phyloP scores from a whole-genome alignment of 2,888 invertebrate genomes.

The Trichogramma evanescens region DNA sequence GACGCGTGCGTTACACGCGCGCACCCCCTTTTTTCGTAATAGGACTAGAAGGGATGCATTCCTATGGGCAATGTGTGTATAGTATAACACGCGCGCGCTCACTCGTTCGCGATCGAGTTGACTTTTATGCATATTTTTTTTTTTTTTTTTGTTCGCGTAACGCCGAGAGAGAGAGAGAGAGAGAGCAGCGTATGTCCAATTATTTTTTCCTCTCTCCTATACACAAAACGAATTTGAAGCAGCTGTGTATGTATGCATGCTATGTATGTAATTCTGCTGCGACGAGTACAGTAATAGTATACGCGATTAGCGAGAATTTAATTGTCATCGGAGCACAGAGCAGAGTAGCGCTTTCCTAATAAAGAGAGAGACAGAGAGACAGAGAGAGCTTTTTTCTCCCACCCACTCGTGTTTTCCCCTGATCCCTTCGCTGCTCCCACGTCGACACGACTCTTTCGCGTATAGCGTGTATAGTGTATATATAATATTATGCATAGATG shows the following conservation, averaged over 20 bases:
- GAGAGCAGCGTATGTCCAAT: conserved; percentile 25
- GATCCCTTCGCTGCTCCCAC: conserved; percentile 7
- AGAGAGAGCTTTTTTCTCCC: conserved; percentile 13
- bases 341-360: neutral
- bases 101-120: too few species aligned
- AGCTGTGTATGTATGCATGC: conserved; percentile 13
- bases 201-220: conserved; percentile 27
- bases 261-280: too few species aligned
- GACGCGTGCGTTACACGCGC: neutral
- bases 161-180: neutral
- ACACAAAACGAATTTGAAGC: conserved; percentile 30
- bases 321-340: conserved; percentile 24
- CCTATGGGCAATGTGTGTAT: too few species aligned
- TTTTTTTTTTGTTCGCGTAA: too few species aligned
- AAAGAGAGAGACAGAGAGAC: conserved; percentile 13
- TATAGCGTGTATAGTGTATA: neutral
- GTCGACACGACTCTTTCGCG: conserved; percentile 10
- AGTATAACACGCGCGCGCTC: too few species aligned
- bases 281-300: too few species aligned
- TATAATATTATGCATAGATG: too few species aligned
- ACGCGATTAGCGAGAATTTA: conserved; percentile 40
- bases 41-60: too few species aligned
- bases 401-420: neutral
- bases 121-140: too few species aligned
- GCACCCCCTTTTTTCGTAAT: neutral